These are phyloP conservation scores for Agapornis canus DNA, from an alignment of 2,797 vertebrate species.

Conservation along the genomic window DNA sequence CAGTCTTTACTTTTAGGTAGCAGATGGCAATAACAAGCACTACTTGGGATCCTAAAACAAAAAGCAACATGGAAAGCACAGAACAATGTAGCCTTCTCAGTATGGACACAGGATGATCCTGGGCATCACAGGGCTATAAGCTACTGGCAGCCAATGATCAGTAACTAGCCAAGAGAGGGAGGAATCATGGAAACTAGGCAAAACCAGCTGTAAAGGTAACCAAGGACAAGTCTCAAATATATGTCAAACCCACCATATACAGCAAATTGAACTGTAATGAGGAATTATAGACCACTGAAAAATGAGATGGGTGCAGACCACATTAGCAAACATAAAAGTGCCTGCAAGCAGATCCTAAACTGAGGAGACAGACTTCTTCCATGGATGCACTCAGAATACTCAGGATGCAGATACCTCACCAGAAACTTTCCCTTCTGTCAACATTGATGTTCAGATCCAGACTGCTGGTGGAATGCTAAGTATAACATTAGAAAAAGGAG, in stretches of 20 bases:
- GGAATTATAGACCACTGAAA: not conserved
- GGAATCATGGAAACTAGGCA: not conserved
- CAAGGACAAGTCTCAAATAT: not conserved
- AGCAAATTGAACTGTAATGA: not conserved
- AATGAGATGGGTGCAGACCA: not conserved
- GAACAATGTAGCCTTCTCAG: not conserved
- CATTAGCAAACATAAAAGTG: not conserved
- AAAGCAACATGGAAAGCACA: rapidly evolving
- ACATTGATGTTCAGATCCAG: not conserved
- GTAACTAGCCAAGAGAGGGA: not conserved
- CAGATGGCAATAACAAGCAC: not conserved
- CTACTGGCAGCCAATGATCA: not conserved
- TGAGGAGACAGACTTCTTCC: not conserved
- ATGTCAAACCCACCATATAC: not conserved
- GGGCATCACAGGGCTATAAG: not conserved
- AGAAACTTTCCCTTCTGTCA: not conserved
- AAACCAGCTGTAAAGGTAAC: not conserved
- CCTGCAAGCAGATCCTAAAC: not conserved
- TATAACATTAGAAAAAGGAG: not conserved
- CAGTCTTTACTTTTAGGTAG: not conserved
- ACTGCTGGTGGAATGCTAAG: not conserved
- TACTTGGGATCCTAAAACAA: not conserved
- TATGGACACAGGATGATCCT: not conserved
- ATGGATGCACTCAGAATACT: not conserved
- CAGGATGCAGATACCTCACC: not conserved